Conservation (phyloP, 2,888 invertebrate genomes). For the Nomada fucata region DNA sequence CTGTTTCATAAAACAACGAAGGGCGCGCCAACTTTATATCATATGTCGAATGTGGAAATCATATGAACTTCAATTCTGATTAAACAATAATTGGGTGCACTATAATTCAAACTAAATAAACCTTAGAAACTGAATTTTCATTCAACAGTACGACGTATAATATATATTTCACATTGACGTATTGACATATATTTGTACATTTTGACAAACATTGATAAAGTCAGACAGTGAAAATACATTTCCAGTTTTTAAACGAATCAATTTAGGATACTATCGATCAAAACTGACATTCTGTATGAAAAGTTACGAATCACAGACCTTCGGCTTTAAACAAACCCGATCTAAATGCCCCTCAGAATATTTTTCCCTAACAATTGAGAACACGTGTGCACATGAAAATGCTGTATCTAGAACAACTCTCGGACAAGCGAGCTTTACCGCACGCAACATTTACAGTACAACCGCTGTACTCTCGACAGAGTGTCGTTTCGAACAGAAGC, state of each 20-base stretch:
- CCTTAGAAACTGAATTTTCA: neutral
- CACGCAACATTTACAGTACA: conserved; percentile 30
- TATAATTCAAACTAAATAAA: neutral
- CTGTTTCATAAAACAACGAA: neutral
- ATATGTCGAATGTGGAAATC: neutral
- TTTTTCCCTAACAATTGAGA: neutral
- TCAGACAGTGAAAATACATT: too few relatives aligned
- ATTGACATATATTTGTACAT: too few relatives aligned
- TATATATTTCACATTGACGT: too few relatives aligned
- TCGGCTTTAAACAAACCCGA: neutral
- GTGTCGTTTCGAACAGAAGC: conserved; percentile 27
- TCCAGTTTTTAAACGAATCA: too few relatives aligned
- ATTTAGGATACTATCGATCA: too few relatives aligned
- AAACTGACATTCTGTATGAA: too few relatives aligned
- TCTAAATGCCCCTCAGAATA: neutral
- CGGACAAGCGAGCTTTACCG: conserved; percentile 35
- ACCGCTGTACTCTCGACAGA: conserved; percentile 18
- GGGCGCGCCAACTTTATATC: neutral
- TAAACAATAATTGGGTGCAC: neutral
- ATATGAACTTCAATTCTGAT: neutral
- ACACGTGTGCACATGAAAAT: neutral
- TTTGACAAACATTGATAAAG: too few relatives aligned
- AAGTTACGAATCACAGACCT: neutral
- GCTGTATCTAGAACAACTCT: conserved; percentile 12
- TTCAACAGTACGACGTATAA: neutral